Evolutionary conservation across 1,140 invertebrate species (phyloP), one percentile per base, ranked within the genome.

Genomic region (Mamestra configurata): DNA sequence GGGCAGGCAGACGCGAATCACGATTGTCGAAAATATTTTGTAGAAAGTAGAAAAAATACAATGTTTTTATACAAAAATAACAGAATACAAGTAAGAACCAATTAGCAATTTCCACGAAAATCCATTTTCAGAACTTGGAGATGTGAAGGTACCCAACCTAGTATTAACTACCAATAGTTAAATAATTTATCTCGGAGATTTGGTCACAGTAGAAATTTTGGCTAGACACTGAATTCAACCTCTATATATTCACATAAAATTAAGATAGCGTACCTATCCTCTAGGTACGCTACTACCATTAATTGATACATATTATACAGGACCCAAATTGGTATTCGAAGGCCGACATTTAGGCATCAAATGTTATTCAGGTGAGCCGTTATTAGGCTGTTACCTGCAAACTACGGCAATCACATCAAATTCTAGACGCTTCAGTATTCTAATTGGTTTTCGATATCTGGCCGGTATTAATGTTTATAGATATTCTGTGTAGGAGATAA

Each of bases 281-380:
- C 11, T 3, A 64, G 59, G 66, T 70, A 49, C 35, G 40, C 43
- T 24, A n/a, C 13, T 40, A 27, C 20, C 10, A 49, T 70, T 70
- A 70, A 70, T 70, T 70, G 22, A 49, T 18, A 35, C 57, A n/a
- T 49, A 70, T 70, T 49, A 46, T 70, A 49, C n/a, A 27, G 22
- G 24, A 46, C 66, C 43, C 66, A 70, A 70, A 70, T 70, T 70
- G 43, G 66, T 70, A 70, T 8, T 46, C 66, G 66, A 70, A 49
- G 66, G 66, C 43, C 40, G 18, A 24, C 15, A 49, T 8, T 49
- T n/a, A 49, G 40, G 40, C 66, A 27, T n/a, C 40, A 46, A 70
- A 70, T 49, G 22, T 70, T 70, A 70, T 46, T 27, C 66, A 70
- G 66, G 66, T 70, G 43, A 40, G 43, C 66, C 43, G 20, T 49